Evolutionary conservation across 2,888 invertebrate genomes (phyloP).

Genomic region (Hydriomena furcata): DNA sequence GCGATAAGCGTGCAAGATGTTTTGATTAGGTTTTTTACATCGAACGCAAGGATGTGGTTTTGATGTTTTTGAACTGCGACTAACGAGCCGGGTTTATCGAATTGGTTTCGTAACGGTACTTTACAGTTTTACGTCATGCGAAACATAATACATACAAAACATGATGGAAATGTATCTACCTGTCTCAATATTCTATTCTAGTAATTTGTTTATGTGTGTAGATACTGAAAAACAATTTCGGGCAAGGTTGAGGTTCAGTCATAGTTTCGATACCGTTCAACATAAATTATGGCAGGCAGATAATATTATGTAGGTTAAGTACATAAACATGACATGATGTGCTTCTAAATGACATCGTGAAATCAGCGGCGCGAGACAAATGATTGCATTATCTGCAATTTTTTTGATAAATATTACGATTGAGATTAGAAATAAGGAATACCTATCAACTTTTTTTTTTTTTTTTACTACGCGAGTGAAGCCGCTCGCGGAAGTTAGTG

Average conservation of each 20-base stretch:
- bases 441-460: too few species aligned
- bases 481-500: too few species aligned
- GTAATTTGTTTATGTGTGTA: conserved; percentile 31
- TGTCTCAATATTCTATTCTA: conserved; percentile 29
- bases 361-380: too few species aligned
- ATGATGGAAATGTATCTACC: conserved; percentile 5
- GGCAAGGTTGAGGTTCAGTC: conserved; percentile 24
- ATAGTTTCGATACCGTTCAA: not conserved
- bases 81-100: conserved; percentile 36
- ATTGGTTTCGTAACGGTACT: conserved; percentile 28
- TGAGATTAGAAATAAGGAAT: too few species aligned
- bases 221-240: conserved; percentile 22
- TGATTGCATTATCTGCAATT: too few species aligned
- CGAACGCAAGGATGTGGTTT: conserved; percentile 37
- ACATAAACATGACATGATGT: too few species aligned
- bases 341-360: too few species aligned
- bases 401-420: too few species aligned
- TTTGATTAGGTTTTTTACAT: conserved; percentile 47
- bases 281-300: not conserved
- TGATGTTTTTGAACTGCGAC: conserved; percentile 24
- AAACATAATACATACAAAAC: not conserved
- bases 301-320: not conserved
- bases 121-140: conserved; percentile 11
- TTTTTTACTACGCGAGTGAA: too few species aligned
- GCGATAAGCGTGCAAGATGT: conserved; percentile 60